These are phyloP conservation scores for Numenius phaeopus DNA, from an alignment of 2,797 vertebrate species.

Conservation along the genomic window DNA sequence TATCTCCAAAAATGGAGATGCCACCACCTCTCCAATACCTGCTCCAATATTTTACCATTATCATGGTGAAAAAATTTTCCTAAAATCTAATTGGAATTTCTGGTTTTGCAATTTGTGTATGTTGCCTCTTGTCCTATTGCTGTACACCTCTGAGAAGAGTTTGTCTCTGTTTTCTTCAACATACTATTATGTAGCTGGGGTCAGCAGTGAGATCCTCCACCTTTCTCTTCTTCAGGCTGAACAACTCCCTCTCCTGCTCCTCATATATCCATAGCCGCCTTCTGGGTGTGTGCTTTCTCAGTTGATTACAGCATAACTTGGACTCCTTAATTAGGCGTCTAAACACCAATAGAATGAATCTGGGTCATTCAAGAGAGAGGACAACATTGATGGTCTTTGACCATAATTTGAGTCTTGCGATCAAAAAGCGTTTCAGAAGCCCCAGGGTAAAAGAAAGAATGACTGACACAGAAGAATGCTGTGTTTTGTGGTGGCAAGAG, in stretches of 20 bases:
- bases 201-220: not conserved
- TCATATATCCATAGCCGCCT: not conserved
- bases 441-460: not conserved
- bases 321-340: not conserved
- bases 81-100: not conserved
- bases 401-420: not conserved
- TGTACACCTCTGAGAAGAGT: not conserved
- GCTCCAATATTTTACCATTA: not conserved
- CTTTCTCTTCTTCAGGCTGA: not conserved
- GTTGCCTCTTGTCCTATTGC: fast-evolving
- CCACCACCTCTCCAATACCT: not conserved
- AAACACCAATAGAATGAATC: not conserved
- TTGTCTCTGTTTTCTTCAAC: not conserved
- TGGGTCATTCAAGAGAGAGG: not conserved
- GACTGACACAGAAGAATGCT: not conserved
- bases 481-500: not conserved
- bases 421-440: not conserved
- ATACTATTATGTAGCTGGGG: not conserved
- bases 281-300: not conserved
- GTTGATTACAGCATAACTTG: not conserved
- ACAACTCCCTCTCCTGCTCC: not conserved
- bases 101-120: not conserved
- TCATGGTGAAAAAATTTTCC: not conserved
- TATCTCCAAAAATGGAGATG: not conserved
- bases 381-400: fast-evolving